A percentile compares a stretch with the other conserved stretches of the same genome.
Evolutionary conservation across 2,113 vertebrate species (phyloP).

Genomic region (Lepisosteus oculatus): DNA sequence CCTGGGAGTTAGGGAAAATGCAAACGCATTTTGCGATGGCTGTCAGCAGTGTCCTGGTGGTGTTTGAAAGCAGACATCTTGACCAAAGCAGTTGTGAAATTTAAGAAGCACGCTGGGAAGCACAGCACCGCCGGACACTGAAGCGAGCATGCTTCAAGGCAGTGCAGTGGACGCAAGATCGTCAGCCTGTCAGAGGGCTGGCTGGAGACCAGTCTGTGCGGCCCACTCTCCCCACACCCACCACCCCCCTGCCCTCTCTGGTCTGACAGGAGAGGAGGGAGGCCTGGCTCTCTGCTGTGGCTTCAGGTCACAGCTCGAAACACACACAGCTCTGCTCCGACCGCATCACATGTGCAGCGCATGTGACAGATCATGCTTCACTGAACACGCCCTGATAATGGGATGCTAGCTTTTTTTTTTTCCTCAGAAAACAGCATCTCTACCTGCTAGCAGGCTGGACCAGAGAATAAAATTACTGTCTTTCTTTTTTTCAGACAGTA

Average conservation of each 20-base stretch:
- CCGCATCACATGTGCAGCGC: constrained; percentile 16
- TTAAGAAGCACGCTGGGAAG: no score
- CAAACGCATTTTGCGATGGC: no score
- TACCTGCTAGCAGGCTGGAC: constrained; percentile 45
- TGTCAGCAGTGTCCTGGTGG: no score
- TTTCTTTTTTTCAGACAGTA: neutral
- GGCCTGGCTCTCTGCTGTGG: neutral
- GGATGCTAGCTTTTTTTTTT: no score
- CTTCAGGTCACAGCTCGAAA: neutral
- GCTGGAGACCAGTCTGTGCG: no score
- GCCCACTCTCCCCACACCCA: neutral
- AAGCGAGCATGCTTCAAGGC: no score
- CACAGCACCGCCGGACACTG: no score
- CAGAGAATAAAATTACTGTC: neutral
- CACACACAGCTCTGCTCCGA: neutral
- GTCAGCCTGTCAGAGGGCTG: no score
- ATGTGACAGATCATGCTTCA: constrained; percentile 4
- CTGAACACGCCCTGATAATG: neutral
- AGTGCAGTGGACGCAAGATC: no score
- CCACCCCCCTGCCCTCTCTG: neutral
- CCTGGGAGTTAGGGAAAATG: no score
- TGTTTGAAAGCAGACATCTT: no score
- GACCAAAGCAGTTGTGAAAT: no score
- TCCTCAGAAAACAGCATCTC: constrained; percentile 31
- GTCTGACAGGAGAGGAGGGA: neutral